Evolutionary conservation across 1,140 invertebrate species (phyloP).

Genomic region (Trichonephila clavipes): DNA sequence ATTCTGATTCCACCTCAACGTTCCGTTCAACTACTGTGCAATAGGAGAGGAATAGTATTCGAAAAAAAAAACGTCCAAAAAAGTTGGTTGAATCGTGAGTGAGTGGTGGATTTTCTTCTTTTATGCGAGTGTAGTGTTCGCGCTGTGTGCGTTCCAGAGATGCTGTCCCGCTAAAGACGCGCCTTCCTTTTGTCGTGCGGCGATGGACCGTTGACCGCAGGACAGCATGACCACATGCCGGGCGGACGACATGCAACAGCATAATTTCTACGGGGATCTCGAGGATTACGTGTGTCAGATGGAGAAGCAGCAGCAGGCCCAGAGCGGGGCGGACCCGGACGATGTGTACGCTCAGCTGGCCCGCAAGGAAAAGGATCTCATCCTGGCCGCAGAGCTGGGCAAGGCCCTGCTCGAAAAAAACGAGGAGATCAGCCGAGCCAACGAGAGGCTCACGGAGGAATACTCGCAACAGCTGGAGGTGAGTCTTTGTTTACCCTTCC

Average conservation of each 20-base stretch:
- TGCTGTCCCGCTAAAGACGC: neutral
- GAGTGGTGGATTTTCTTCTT: too few relatives aligned
- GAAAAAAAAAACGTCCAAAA: neutral
- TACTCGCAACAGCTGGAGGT: constrained; percentile 97
- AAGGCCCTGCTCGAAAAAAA: constrained; percentile 97
- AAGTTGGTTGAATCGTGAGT: too few relatives aligned
- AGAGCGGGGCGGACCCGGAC: constrained; percentile 81
- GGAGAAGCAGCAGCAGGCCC: constrained; percentile 81
- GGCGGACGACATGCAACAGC: constrained; percentile 67
- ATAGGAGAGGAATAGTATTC: neutral
- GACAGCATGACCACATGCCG: constrained; percentile 74
- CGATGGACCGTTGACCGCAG: constrained; percentile 24
- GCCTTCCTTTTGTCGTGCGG: neutral
- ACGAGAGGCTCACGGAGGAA: constrained; percentile 92
- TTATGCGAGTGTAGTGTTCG: neutral
- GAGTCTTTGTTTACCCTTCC: constrained; percentile 78
- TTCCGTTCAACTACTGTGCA: too few relatives aligned
- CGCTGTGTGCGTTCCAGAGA: neutral
- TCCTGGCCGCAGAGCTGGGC: constrained; percentile 95
- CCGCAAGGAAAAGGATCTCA: constrained; percentile 95
- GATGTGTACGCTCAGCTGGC: constrained; percentile 92
- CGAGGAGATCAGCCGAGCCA: constrained; percentile 92
- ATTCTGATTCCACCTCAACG: too few relatives aligned
- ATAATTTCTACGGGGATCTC: constrained; percentile 79
- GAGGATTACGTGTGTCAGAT: constrained; percentile 84